Evolutionary conservation across 2,113 vertebrate genomes (phyloP).

Genomic region (Pipra filicauda): DNA sequence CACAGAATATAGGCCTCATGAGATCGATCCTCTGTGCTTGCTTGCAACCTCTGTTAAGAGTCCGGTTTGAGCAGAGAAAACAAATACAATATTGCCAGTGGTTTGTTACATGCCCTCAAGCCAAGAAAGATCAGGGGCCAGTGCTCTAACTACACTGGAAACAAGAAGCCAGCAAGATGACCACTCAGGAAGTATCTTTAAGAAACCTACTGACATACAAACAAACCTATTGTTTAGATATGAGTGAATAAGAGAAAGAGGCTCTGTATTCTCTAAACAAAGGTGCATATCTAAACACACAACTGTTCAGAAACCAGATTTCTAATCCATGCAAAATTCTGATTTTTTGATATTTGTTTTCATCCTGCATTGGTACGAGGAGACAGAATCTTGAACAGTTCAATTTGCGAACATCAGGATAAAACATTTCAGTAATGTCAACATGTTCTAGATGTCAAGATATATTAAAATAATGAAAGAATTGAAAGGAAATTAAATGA

Average conservation of each 20-base stretch:
- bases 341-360: background rate
- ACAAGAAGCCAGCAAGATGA: background rate
- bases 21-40: background rate
- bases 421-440: constrained; percentile 41
- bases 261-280: background rate
- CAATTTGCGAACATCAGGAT: constrained; percentile 27
- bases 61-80: background rate
- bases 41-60: background rate
- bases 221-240: background rate
- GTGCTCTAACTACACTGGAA: background rate
- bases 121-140: background rate
- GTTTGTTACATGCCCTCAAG: background rate
- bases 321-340: background rate
- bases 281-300: background rate
- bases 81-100: background rate
- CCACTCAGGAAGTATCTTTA: background rate
- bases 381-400: constrained; percentile 11
- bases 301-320: background rate
- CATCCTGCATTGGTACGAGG: background rate
- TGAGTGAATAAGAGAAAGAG: background rate
- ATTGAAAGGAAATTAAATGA: constrained; percentile 58
- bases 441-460: constrained; percentile 53
- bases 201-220: background rate
- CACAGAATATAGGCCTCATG: background rate
- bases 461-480: constrained; percentile 49